These are phyloP conservation scores for Carabus problematicus DNA, from an alignment of 2,888 invertebrate genomes.

Conservation along the genomic window DNA sequence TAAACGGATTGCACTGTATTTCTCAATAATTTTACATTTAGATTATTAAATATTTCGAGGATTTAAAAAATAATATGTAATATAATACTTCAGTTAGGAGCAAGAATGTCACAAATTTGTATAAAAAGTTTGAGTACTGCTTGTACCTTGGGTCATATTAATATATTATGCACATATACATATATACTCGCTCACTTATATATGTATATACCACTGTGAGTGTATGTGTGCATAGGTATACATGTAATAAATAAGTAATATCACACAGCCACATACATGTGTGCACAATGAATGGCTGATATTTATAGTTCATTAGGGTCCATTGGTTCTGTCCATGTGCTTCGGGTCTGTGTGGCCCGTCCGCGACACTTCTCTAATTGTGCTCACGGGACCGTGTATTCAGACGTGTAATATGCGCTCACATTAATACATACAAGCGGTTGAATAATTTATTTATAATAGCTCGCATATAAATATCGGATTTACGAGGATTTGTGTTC, in stretches of 20 bases:
- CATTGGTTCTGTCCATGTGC: constrained; percentile 56
- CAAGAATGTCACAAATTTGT: too few species aligned
- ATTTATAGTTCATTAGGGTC: constrained; percentile 60
- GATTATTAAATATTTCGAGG: too few species aligned
- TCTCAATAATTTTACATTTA: too few species aligned
- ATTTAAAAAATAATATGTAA: constrained; percentile 9
- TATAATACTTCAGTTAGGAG: too few species aligned
- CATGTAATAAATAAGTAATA: constrained; percentile 57
- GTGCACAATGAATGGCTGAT: constrained; percentile 53
- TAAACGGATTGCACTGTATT: too few species aligned
- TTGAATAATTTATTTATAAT: constrained; percentile 61
- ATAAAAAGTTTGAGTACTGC: constrained; percentile 44
- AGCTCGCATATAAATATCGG: constrained; percentile 58
- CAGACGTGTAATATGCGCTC: constrained; percentile 51
- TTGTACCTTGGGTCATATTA: constrained; percentile 51
- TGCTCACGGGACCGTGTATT: constrained; percentile 58
- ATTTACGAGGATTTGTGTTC: constrained; percentile 57
- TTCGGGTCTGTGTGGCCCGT: constrained; percentile 54
- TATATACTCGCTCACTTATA: constrained; percentile 46
- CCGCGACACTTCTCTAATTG: constrained; percentile 58
- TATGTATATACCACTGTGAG: constrained; percentile 46
- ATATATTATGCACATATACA: constrained; percentile 55
- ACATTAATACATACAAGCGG: constrained; percentile 45
- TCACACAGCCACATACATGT: constrained; percentile 50
- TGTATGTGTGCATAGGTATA: too few species aligned